Base-by-base conservation (phyloP, 2,888 invertebrate genomes). In the Drosophila melanosoma region DNA sequence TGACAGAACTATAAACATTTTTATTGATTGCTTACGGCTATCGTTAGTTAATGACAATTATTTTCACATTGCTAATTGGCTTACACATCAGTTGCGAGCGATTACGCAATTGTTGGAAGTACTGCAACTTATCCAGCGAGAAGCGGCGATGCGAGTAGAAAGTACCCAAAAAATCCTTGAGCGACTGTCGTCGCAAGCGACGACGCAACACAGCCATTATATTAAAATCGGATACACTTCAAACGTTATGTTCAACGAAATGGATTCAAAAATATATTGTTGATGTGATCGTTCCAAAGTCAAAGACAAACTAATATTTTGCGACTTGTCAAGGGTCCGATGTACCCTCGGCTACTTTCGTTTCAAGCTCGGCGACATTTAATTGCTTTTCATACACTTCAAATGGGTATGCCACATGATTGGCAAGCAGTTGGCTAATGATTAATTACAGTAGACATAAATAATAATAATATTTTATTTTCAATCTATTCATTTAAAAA, bases 101-200 rank as follows among this genome's bases (percentile, higher is more conserved):
- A 71, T 71, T 72, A 36, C 73, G 81, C 64, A 77, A 52, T 40
- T 70, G 73, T 54, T 84, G 76, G 20, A 81, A 83, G 53, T 81
- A 75, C 10, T 76, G 74, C 51, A 85, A 53, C 60, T 84, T 85
- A 57, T 89, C 85, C 40, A 86, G 69, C 3, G 87, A 89, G 71
- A 82, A 81, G 38, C 86, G 82, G 8, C 86, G 84, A 17, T 81
- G 74, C 33, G 76, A 58, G 51, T 83, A 80, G 59, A 86, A 66
- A 5, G 79, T 76, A 20, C 75, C 81, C n/a, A 90, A 57, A 63
- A 90, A 83, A 53, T 87, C 74, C 69, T 88, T 90, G 32, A 90
- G 67, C 35, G 89, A 88, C 76, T 82, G 81, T 48, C 90, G 83
- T 53, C 85, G 88, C 72, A 80, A 45, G 38, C 80, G 85, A 49